Base-by-base conservation (phyloP, 2,888 invertebrate genomes). In the Euclidia mi region DNA sequence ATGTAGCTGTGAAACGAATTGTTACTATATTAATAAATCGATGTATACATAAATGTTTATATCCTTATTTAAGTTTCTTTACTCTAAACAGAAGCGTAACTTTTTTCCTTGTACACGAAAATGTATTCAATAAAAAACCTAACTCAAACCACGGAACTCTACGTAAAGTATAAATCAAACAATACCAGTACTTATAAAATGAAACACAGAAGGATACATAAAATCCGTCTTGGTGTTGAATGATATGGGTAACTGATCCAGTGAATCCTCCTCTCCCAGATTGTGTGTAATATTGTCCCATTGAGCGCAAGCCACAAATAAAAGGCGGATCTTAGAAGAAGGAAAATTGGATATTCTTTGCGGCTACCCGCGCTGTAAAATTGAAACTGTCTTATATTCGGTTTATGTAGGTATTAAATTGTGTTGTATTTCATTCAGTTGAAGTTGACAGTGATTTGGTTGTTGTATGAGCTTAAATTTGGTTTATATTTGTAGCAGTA, bases 291-390 rank as follows among this genome's bases (percentile, higher is more conserved):
- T 84, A 85, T 78, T 76, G 81, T 82, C 72, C 81, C 61, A 83
- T 87, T 85, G 84, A 86, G 78, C 61, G 73, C 75, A 77, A 81
- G 76, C 82, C 79, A 79, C 86, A 87, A 85, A 86, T 84, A 86
- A 83, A 78, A 75, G 79, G 65, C 65, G 74, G 76, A 76, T 81
- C 74, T 70, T 50, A 70, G 58, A 63, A 70, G 57, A 67, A 65
- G 63, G 78, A 78, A 84, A 82, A 88, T 88, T 86, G 87, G 82
- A 87, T 88, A 85, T 81, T 78, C 84, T 82, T 81, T 79, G 76
- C 80, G 59, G 60, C 57, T 41, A 15, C 35, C 63, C 65, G 61
- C 52, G 61, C 68, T 80, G 77, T 82, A 76, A 81, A 79, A 80
- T 80, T 78, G 75, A 76, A 80, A 72, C 62, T 69, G 65, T 48